Evolutionary conservation across 2,888 invertebrate species (phyloP).

Genomic region (Anthophora plumipes): DNA sequence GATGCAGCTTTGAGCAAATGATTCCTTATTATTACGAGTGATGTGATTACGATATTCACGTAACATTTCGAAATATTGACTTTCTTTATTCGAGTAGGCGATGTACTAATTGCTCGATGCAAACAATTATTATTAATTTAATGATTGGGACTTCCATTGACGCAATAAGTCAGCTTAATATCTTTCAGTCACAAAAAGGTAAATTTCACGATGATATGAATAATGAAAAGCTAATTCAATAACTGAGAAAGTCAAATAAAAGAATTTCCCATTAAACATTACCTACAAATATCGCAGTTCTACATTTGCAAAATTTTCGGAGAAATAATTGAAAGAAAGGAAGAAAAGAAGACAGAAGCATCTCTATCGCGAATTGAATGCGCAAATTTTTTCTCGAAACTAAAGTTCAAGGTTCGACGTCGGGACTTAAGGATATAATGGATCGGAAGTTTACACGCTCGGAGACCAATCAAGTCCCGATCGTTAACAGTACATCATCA

Average conservation of each 20-base stretch:
- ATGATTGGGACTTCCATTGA: no score
- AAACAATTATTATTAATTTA: background rate
- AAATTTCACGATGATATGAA: no score
- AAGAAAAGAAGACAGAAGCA: background rate
- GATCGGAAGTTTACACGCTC: background rate
- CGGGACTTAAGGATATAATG: background rate
- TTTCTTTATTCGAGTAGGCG: background rate
- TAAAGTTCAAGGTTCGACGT: slow-evolving; percentile 18
- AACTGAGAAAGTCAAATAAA: no score
- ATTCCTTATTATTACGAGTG: background rate
- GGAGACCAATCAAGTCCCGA: background rate
- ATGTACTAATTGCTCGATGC: background rate
- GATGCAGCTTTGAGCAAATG: background rate
- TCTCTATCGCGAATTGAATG: background rate
- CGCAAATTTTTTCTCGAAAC: background rate
- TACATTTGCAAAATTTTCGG: no score
- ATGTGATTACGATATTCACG: background rate
- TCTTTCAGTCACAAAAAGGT: no score
- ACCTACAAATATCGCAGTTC: no score
- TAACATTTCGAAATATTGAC: background rate
- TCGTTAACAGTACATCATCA: background rate
- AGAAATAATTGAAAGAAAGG: background rate
- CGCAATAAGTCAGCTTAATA: no score
- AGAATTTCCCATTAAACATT: no score
- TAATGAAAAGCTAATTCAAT: no score